phyloP scores from a whole-genome alignment of 2,113 vertebrate genomes.

The Petrocephalus microphthalmus region DNA sequence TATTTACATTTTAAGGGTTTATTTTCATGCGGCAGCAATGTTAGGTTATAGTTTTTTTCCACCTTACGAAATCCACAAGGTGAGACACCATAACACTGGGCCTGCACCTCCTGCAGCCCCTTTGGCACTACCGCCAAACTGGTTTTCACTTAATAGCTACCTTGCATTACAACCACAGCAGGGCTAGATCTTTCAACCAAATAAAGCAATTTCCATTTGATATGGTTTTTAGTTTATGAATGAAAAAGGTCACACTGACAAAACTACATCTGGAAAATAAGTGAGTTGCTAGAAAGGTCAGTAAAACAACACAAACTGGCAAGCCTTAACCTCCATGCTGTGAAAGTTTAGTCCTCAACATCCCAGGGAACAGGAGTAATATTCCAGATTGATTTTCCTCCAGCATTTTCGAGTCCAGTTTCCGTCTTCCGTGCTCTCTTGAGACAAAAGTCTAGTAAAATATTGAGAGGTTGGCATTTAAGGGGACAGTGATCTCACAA shows the following conservation, averaged over 20 bases:
- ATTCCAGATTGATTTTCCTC: not conserved
- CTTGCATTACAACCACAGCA: not conserved
- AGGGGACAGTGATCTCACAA: not conserved
- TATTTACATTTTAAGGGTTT: not conserved
- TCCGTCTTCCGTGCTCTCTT: not conserved
- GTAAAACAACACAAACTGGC: not conserved
- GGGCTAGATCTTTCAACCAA: not conserved
- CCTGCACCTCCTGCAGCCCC: not conserved
- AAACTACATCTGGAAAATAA: not conserved
- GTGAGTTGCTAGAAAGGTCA: not conserved
- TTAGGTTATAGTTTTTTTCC: not conserved
- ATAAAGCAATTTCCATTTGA: not conserved
- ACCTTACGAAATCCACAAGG: not conserved
- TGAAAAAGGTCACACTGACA: not conserved
- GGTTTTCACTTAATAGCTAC: not conserved
- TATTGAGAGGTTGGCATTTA: not conserved
- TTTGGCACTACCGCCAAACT: not conserved
- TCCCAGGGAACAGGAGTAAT: not conserved
- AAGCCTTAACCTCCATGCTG: not conserved
- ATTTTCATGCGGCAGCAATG: not conserved
- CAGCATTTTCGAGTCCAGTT: not conserved
- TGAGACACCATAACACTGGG: not conserved
- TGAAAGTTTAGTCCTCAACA: not conserved
- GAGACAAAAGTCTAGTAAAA: not conserved
- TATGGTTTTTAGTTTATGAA: constrained; percentile 5